These are phyloP conservation scores for Halictus quadricinctus DNA, from an alignment of 2,888 invertebrate species.

Conservation along the genomic window DNA sequence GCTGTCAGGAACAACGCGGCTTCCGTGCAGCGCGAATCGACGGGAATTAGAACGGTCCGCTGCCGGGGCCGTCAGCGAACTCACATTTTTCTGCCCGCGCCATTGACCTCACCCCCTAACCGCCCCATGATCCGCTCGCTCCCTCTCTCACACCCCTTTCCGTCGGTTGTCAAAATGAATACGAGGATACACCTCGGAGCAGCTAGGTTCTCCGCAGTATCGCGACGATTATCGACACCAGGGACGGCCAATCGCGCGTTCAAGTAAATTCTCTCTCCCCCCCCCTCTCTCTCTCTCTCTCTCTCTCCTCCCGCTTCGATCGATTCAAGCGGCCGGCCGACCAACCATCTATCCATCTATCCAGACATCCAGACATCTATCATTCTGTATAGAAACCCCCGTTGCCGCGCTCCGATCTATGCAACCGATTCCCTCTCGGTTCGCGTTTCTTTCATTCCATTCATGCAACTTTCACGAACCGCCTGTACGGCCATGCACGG, in stretches of 20 bases:
- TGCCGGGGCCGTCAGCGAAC: conserved; percentile 37
- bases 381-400: conserved; percentile 40
- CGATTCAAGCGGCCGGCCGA: background rate
- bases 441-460: conserved; percentile 53
- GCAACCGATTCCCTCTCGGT: conserved; percentile 34
- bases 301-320: background rate
- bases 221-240: conserved; percentile 54
- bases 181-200: conserved; percentile 24
- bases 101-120: background rate
- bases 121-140: background rate
- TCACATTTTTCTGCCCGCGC: conserved; percentile 28
- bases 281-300: no score
- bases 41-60: conserved; percentile 65
- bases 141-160: background rate
- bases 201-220: conserved; percentile 24
- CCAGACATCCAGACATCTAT: conserved; percentile 53
- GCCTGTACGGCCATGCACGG: conserved; percentile 50
- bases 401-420: conserved; percentile 7
- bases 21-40: conserved; percentile 55
- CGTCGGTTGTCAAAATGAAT: conserved; percentile 36
- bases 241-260: conserved; percentile 57
- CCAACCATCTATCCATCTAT: conserved; percentile 27
- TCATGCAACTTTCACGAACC: conserved; percentile 58
- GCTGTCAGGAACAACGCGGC: conserved; percentile 63
- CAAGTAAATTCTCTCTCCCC: conserved; percentile 59